Evolutionary conservation across 92 coral and sea anemone genomes (phyloP), one percentile per base, ranked within the genome.

Genomic region (Metridium senile): DNA sequence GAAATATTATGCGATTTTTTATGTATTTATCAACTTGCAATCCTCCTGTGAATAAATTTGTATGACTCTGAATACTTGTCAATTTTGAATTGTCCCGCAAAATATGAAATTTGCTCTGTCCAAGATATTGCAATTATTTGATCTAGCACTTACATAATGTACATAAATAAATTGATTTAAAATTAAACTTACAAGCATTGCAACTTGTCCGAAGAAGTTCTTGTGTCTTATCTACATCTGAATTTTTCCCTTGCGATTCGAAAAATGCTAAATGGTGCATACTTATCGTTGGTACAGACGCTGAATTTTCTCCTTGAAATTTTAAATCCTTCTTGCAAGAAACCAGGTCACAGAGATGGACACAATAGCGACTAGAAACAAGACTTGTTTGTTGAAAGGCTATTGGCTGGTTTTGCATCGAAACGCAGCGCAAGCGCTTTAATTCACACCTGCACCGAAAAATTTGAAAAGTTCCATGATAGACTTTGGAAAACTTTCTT

Each of bases 251-350:
- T 63, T 63, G 69, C 17, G 69, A 27, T 31, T 63, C 69, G 69
- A 63, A 63, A 63, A 63, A 63, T 4, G 69, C 35, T 30, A 63
- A 63, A 31, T 63, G 69, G 28, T 63, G 69, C 69, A 63, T 63
- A 3, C 22, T 31, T 63, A 0, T 63, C 23, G 2, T 39, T 39
- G 6, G 32, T 63, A 7, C 3, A 7, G 69, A 27, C 1, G 39
- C n/a, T 13, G 39, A 63, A n/a, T 59, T 59, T 25, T n/a, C n/a
- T n/a, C n/a, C n/a, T n/a, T n/a, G n/a, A n/a, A n/a, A n/a, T n/a
- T n/a, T n/a, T n/a, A n/a, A 19, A 2, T 2, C 65, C 1, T 13
- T n/a, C 69, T 28, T 21, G 45, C 45, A 28, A 63, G 16, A 31
- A 16, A 6, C n/a, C 35, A 23, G 43, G 0, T 4, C 69, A 21